Conservation (phyloP, 2,888 invertebrate genomes). For the Cecidostiba fungosa region DNA sequence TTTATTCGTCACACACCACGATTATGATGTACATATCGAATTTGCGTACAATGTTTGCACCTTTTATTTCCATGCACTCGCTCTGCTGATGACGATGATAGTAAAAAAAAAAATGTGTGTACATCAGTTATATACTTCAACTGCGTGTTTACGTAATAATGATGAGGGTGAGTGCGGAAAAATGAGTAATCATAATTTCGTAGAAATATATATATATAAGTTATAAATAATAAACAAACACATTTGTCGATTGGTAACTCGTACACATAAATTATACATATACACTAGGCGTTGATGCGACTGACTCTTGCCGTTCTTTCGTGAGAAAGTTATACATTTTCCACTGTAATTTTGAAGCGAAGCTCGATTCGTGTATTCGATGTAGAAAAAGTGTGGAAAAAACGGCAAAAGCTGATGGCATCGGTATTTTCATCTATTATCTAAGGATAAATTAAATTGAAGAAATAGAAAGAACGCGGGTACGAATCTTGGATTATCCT, state of each 20-base stretch:
- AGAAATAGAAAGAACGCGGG: conserved; percentile 42
- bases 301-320: conserved; percentile 22
- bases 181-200: conserved; percentile 46
- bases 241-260: conserved; percentile 71
- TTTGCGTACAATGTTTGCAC: neutral
- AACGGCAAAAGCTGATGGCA: conserved; percentile 20
- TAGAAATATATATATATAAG: neutral
- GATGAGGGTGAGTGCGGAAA: neutral
- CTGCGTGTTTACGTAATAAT: conserved; percentile 23
- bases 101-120: neutral
- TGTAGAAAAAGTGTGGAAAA: conserved; percentile 5
- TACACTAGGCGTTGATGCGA: conserved; percentile 31
- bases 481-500: conserved; percentile 31
- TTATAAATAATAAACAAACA: conserved; percentile 62
- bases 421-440: conserved; percentile 15
- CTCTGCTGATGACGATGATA: neutral
- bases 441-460: conserved; percentile 39
- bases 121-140: conserved; percentile 23
- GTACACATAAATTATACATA: conserved; percentile 70
- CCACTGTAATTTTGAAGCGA: neutral
- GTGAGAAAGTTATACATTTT: conserved; percentile 23
- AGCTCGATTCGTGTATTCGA: neutral
- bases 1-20: neutral
- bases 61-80: conserved; percentile 9
- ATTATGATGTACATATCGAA: neutral